Evolutionary conservation across 2,113 vertebrate species (phyloP).

Genomic region (Burhinus oedicnemus): DNA sequence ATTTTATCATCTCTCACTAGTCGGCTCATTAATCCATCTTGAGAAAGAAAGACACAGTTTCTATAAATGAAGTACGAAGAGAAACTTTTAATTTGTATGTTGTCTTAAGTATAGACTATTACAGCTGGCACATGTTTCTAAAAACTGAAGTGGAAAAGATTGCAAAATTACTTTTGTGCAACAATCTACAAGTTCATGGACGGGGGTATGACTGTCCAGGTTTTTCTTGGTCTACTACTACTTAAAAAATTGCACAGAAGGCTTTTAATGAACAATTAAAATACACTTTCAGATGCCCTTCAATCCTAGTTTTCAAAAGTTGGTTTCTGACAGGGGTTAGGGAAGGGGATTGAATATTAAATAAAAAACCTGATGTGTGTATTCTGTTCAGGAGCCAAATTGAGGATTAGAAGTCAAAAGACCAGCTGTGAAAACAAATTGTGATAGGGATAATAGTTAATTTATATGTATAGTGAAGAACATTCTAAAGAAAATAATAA

Average conservation of each 20-base stretch:
- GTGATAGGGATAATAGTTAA: background rate
- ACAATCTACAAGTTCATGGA: background rate
- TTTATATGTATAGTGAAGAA: background rate
- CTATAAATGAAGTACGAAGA: background rate
- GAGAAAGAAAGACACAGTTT: background rate
- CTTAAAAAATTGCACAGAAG: background rate
- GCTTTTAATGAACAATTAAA: background rate
- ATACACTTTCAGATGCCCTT: background rate
- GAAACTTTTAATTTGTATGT: background rate
- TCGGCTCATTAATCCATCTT: background rate
- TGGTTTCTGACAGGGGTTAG: background rate
- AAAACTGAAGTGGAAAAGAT: background rate
- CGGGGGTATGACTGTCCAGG: background rate
- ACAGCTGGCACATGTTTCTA: background rate
- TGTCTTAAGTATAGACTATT: background rate
- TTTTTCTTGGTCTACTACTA: background rate
- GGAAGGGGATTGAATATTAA: background rate
- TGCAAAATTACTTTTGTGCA: background rate
- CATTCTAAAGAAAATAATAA: background rate
- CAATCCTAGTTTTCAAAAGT: background rate
- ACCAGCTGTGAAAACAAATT: background rate
- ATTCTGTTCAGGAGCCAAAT: background rate
- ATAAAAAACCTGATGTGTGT: background rate
- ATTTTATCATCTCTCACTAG: background rate
- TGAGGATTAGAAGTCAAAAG: background rate